phyloP scores from a whole-genome alignment of 1,140 invertebrate species.

The Branchinecta lynchi region DNA sequence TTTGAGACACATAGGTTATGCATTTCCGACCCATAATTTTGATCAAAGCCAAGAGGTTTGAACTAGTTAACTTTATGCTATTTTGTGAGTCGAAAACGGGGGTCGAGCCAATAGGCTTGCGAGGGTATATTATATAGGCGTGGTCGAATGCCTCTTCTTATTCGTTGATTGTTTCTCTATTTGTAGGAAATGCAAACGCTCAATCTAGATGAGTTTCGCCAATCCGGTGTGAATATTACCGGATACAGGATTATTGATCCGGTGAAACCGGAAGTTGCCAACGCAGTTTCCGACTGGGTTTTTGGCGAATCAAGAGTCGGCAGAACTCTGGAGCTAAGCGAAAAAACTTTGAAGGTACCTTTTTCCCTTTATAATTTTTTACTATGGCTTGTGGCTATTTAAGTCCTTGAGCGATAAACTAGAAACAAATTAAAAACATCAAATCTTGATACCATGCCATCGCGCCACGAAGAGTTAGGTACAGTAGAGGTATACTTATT shows the following conservation, averaged over 20 bases:
- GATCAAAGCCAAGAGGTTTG: too few relatives aligned
- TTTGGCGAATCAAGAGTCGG: slow-evolving; percentile 46
- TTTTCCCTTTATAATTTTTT: slow-evolving; percentile 27
- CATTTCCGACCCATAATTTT: too few relatives aligned
- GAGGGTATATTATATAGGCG: too few relatives aligned
- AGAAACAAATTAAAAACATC: background rate
- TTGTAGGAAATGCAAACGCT: slow-evolving; percentile 69
- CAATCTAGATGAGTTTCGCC: slow-evolving; percentile 80
- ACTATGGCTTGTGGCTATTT: slow-evolving; percentile 20
- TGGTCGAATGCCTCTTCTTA: background rate
- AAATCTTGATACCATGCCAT: background rate
- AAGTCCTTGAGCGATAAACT: slow-evolving; percentile 24
- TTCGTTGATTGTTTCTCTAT: slow-evolving; percentile 8
- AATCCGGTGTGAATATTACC: slow-evolving; percentile 77
- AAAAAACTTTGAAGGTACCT: slow-evolving; percentile 22
- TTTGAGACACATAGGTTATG: too few relatives aligned
- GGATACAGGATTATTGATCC: slow-evolving; percentile 68
- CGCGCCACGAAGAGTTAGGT: too few relatives aligned
- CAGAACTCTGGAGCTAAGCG: slow-evolving; percentile 25
- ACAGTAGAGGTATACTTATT: too few relatives aligned
- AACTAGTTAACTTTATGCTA: too few relatives aligned
- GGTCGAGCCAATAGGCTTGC: too few relatives aligned
- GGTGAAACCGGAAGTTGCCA: slow-evolving; percentile 49
- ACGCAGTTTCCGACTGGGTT: slow-evolving; percentile 57
- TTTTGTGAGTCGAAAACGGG: too few relatives aligned